Base-by-base conservation (phyloP, 2,888 invertebrate species). In the Ganaspis brasiliensis region DNA sequence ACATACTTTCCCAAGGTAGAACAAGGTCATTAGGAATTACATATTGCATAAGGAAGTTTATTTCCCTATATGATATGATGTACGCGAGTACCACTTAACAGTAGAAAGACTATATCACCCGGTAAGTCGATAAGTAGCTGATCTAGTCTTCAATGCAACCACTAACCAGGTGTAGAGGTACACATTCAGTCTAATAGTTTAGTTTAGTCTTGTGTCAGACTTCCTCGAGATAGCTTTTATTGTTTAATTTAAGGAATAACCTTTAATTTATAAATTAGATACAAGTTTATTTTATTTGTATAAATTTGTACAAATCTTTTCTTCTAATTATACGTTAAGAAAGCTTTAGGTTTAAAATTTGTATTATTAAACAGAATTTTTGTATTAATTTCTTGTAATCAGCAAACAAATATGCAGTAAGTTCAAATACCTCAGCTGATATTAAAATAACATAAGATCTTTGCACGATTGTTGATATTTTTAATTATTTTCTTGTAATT, bases 121-220 rank as follows among this genome's bases (percentile, higher is more conserved):
- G 21, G 67, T 67, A 24, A 67, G 67, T 67, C 67, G 24, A 67
- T 67, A 67, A 45, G 40, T 67, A 67, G 24, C 67, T 45, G 67
- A 45, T 67, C 67, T 67, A 67, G 67, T 67, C 67, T n/a, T 40
- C 40, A 45, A 45, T 40, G 8, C 24, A 45, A 24, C 67, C 3
- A 24, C 24, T 21, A 45, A 24, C 67, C 9, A 67, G 45, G 45
- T 45, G 16, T 59, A 31, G 31, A 31, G 31, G 16, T 52, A 52
- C 9, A 52, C 16, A 9, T 19, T 52, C 19, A 52, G 52, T 52
- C 16, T n/a, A 40, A 24, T 31, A 14, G n/a, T 59, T 56, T 26
- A 21, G 73, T 59, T 82, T 82, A 82, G 89, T 87, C 85, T 82
- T 79, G 84, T 82, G 78, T 82, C 83, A 81, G 81, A 84, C 86